Conservation (phyloP, 2,113 vertebrate genomes). For the Rhinoptilus africanus region DNA sequence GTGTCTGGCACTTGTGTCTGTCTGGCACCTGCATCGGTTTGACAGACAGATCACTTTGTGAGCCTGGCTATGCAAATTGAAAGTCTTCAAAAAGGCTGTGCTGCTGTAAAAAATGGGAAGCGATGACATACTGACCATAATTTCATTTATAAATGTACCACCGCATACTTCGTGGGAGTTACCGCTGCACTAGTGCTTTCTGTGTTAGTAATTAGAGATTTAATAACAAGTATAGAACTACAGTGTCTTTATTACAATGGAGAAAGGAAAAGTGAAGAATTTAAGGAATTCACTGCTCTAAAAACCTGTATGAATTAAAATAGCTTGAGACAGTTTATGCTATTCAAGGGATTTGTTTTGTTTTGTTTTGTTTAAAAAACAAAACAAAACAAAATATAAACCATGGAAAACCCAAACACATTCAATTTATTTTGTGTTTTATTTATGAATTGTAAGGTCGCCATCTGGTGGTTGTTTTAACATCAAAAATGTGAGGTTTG, state of each 20-base stretch:
- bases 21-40: conserved; percentile 39
- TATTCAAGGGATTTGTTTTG: background rate
- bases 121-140: background rate
- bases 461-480: conserved; percentile 62
- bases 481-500: background rate
- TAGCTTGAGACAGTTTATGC: background rate
- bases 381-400: background rate
- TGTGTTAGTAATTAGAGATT: background rate
- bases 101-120: background rate
- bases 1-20: conserved; percentile 31
- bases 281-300: background rate
- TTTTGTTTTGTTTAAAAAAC: background rate
- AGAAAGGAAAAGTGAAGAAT: background rate
- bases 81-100: background rate
- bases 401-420: background rate
- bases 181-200: background rate
- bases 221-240: background rate
- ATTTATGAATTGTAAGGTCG: conserved; percentile 42
- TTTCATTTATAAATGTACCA: background rate
- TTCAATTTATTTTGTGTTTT: background rate
- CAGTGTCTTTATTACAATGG: background rate
- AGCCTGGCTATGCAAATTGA: conserved; percentile 21
- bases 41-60: conserved; percentile 55
- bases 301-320: background rate
- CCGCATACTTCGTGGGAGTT: background rate